Conservation (phyloP, 2,113 vertebrate species). For the Chitala chitala region DNA sequence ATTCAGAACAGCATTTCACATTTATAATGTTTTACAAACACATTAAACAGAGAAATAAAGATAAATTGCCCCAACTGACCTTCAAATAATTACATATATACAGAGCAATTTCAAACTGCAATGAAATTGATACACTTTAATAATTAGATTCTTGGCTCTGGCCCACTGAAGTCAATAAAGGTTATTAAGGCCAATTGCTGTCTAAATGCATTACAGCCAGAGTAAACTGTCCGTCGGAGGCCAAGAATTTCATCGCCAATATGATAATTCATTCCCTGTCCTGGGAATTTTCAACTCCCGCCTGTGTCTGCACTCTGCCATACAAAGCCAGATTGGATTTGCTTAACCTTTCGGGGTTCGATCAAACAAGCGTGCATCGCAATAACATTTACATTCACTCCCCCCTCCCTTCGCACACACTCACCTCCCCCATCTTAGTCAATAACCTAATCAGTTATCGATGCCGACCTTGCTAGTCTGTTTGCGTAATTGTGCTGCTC, state of each 20-base stretch:
- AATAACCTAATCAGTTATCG: slow-evolving; percentile 36
- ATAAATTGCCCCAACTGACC: slow-evolving; percentile 78
- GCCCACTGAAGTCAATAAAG: slow-evolving; percentile 83
- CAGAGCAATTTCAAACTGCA: slow-evolving; percentile 75
- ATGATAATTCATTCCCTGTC: slow-evolving; percentile 73
- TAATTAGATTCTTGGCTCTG: slow-evolving; percentile 85
- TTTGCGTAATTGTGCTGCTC: slow-evolving; percentile 50
- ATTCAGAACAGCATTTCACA: slow-evolving; percentile 59
- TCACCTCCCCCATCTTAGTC: slow-evolving; percentile 20
- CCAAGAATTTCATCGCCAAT: slow-evolving; percentile 72
- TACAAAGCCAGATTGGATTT: slow-evolving; percentile 28
- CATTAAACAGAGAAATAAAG: slow-evolving; percentile 75
- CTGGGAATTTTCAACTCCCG: slow-evolving; percentile 52
- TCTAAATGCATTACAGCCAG: slow-evolving; percentile 68
- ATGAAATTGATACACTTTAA: slow-evolving; percentile 90
- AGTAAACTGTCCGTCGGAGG: slow-evolving; percentile 73
- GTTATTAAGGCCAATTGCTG: slow-evolving; percentile 86
- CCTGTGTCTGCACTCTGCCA: slow-evolving; percentile 23
- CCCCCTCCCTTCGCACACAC: slow-evolving; percentile 1
- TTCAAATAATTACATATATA: slow-evolving; percentile 79
- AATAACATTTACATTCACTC: slow-evolving; percentile 31
- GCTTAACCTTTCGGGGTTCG: slow-evolving; percentile 31
- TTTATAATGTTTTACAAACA: slow-evolving; percentile 76
- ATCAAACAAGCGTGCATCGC: slow-evolving; percentile 23
- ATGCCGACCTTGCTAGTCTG: slow-evolving; percentile 47